phyloP scores from a whole-genome alignment of 2,888 invertebrate genomes.

The Rhogogaster chlorosoma region DNA sequence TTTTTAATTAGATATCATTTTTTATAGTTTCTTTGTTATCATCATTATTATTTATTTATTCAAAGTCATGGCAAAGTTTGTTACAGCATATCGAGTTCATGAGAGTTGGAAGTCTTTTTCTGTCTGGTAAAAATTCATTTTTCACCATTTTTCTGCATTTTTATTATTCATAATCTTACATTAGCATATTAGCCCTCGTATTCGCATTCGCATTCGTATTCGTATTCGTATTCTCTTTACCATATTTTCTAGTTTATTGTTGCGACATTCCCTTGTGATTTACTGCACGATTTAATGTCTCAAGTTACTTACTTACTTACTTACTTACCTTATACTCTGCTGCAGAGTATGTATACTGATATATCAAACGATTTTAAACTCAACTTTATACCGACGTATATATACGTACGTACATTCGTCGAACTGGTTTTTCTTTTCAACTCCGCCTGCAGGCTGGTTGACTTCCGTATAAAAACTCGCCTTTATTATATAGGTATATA shows the following conservation, averaged over 20 bases:
- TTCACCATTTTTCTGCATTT: background rate
- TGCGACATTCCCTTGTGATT: background rate
- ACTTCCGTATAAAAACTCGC: background rate
- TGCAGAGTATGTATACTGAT: background rate
- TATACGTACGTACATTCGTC: background rate
- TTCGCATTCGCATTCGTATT: background rate
- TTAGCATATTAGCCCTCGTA: background rate
- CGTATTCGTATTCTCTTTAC: background rate
- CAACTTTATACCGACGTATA: background rate
- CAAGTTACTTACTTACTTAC: background rate
- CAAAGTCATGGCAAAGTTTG: background rate
- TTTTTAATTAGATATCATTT: background rate
- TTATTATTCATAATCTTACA: background rate
- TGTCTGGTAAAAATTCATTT: background rate
- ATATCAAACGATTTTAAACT: background rate
- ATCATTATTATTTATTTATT: conserved; percentile 21
- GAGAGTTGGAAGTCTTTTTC: no score
- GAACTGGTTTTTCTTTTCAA: background rate
- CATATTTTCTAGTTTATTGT: background rate
- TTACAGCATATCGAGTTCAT: no score
- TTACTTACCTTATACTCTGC: background rate
- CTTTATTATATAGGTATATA: background rate
- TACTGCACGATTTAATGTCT: background rate
- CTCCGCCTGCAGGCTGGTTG: background rate
- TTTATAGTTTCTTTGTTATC: background rate